Evolutionary conservation across 2,113 vertebrate genomes (phyloP).

Genomic region (Tretioscincus oriximinensis): DNA sequence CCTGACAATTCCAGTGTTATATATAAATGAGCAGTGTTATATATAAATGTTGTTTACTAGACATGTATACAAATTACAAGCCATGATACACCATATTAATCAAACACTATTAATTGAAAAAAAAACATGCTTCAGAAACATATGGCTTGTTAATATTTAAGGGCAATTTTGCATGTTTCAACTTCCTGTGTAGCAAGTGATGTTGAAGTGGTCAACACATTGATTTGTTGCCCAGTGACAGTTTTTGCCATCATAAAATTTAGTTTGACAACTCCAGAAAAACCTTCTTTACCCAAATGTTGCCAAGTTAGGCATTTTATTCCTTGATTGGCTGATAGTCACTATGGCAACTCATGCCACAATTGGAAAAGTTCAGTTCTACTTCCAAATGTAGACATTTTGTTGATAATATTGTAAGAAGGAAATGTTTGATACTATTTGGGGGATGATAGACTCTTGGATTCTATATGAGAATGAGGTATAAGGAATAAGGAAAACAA

Average conservation of each 20-base stretch:
- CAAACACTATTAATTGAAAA: constrained; percentile 79
- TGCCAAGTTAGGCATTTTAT: constrained; percentile 90
- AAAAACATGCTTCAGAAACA: constrained; percentile 74
- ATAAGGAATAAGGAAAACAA: constrained; percentile 71
- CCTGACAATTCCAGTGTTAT: constrained; percentile 73
- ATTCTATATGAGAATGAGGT: constrained; percentile 77
- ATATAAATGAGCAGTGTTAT: constrained; percentile 68
- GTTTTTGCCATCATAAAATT: constrained; percentile 94
- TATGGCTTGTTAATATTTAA: constrained; percentile 74
- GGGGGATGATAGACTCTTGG: constrained; percentile 70
- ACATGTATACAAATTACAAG: constrained; percentile 74
- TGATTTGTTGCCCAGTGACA: constrained; percentile 91
- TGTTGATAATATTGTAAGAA: constrained; percentile 78
- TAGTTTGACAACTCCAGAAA: constrained; percentile 89
- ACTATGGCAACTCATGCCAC: constrained; percentile 92
- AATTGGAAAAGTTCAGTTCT: constrained; percentile 94
- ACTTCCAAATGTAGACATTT: constrained; percentile 85
- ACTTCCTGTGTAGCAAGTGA: constrained; percentile 84
- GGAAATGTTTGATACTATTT: constrained; percentile 78
- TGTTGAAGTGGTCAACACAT: constrained; percentile 80
- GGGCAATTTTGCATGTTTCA: constrained; percentile 79
- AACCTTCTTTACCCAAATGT: constrained; percentile 87
- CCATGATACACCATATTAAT: constrained; percentile 75
- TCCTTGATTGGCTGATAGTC: constrained; percentile 90
- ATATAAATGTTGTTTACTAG: constrained; percentile 69